phyloP scores from a whole-genome alignment of 2,888 invertebrate species.

The Mylabris sibirica region DNA sequence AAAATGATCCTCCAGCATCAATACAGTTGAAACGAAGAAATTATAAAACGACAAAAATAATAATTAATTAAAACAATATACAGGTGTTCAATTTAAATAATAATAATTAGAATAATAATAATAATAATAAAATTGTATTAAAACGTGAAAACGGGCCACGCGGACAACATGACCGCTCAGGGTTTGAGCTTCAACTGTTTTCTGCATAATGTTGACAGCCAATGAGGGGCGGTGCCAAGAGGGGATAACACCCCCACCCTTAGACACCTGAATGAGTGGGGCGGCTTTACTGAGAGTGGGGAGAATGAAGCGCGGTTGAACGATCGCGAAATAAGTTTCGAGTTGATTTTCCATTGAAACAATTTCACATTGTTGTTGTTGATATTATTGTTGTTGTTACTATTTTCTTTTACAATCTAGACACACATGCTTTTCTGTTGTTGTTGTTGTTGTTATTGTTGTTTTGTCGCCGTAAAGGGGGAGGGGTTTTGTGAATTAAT shows the following conservation, averaged over 20 bases:
- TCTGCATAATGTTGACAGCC: slow-evolving; percentile 62
- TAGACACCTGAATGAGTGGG: slow-evolving; percentile 56
- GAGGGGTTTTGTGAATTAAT: not conserved
- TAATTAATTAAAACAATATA: slow-evolving; percentile 38
- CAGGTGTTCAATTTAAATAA: slow-evolving; percentile 52
- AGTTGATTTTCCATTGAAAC: slow-evolving; percentile 55
- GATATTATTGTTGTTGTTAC: slow-evolving; percentile 19
- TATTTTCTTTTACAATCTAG: not conserved
- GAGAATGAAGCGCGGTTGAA: slow-evolving; percentile 56
- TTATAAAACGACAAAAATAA: not conserved
- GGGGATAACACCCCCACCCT: slow-evolving; percentile 59
- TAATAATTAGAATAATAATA: slow-evolving; percentile 36
- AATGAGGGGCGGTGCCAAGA: slow-evolving; percentile 61
- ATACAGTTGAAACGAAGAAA: slow-evolving; percentile 18
- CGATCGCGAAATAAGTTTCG: slow-evolving; percentile 60
- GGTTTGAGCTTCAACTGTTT: slow-evolving; percentile 62
- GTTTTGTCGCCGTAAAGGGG: not conserved
- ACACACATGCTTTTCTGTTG: not conserved
- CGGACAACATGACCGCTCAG: slow-evolving; percentile 61
- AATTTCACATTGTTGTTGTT: slow-evolving; percentile 51
- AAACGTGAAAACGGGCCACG: slow-evolving; percentile 57
- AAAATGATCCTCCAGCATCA: slow-evolving; percentile 12
- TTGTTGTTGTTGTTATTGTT: not conserved
- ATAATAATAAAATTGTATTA: slow-evolving; percentile 31
- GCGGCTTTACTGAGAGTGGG: slow-evolving; percentile 45